Base-by-base conservation (phyloP, 2,888 invertebrate species). In the Orthosia incerta region DNA sequence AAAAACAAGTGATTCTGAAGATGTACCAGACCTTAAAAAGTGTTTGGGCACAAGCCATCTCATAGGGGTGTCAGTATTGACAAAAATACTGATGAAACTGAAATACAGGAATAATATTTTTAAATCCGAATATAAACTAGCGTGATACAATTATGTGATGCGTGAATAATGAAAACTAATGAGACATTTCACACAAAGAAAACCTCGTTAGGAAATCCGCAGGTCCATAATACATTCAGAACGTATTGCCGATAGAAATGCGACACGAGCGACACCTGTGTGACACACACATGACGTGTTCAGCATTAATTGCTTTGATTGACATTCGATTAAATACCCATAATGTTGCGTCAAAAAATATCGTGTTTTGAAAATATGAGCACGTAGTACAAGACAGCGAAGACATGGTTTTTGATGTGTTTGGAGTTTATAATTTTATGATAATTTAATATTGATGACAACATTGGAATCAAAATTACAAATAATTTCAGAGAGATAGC, bases 191-290 rank as follows among this genome's bases (percentile, higher is more conserved):
- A 56, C 60, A 65, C 45, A 71, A 71, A n/a, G 70, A 72, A 84
- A 71, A 55, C 64, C 51, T 73, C 48, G 66, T 84, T 66, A 82
- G 85, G 82, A 82, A 84, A 82, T 84, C 82, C 85, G 74, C 69
- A 55, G 59, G n/a, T 11, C 45, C 12, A 45, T 84, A 55, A 75
- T 73, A 39, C 26, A 83, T 85, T 77, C 85, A 65, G 26, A 39
- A 60, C 74, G 20, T 60, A 74, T 60, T 57, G 65, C 50, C 50
- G 1, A 65, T 84, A 71, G 68, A 73, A 76, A 82, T 76, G 85
- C 82, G 53, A 69, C 55, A 64, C 39, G 20, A 85, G 77, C 85
- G 73, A 85, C 85, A 85, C 78, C 73, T 74, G 80, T 68, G 57
- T 65, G 53, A 73, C 76, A 75, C n/a, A 56, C 50, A 66, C 67